phyloP scores from a whole-genome alignment of 1,140 invertebrate species.

The Apolygus lucorum region DNA sequence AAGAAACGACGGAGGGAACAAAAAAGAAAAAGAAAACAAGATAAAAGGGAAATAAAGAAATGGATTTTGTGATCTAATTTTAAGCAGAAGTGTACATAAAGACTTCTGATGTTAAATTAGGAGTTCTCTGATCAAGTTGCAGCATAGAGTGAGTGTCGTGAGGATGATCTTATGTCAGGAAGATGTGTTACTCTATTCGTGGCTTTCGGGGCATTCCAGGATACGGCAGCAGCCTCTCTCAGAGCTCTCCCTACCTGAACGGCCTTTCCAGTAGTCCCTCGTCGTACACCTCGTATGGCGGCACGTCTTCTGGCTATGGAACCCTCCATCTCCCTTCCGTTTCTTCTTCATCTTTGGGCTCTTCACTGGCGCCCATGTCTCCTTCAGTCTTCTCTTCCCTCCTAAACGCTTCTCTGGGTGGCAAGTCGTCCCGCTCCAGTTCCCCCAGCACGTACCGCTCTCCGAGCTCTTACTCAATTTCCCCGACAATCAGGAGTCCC shows the following conservation, averaged over 20 bases:
- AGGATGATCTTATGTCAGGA: no score
- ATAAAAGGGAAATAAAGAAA: no score
- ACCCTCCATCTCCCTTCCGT: constrained; percentile 45
- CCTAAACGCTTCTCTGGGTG: not conserved
- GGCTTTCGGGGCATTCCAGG: not conserved
- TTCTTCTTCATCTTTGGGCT: constrained; percentile 21
- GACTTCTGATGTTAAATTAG: no score
- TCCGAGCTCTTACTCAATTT: constrained; percentile 10
- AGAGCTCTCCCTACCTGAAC: constrained; percentile 23
- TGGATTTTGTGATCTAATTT: no score
- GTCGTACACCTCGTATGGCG: constrained; percentile 46
- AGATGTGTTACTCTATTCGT: no score
- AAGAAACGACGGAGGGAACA: no score
- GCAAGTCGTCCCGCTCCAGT: constrained; percentile 24
- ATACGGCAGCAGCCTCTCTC: constrained; percentile 16
- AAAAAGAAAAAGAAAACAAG: no score
- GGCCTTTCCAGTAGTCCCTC: constrained; percentile 7
- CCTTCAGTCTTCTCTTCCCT: constrained; percentile 22
- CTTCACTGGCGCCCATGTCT: constrained; percentile 24
- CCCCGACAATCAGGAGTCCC: constrained; percentile 19
- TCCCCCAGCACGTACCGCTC: constrained; percentile 26
- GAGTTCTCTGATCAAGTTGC: no score
- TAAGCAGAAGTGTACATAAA: no score
- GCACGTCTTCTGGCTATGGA: constrained; percentile 53
- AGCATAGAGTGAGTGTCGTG: no score